Base-by-base conservation (phyloP, 2,797 vertebrate genomes). In the Kryptolebias ocellatus region DNA sequence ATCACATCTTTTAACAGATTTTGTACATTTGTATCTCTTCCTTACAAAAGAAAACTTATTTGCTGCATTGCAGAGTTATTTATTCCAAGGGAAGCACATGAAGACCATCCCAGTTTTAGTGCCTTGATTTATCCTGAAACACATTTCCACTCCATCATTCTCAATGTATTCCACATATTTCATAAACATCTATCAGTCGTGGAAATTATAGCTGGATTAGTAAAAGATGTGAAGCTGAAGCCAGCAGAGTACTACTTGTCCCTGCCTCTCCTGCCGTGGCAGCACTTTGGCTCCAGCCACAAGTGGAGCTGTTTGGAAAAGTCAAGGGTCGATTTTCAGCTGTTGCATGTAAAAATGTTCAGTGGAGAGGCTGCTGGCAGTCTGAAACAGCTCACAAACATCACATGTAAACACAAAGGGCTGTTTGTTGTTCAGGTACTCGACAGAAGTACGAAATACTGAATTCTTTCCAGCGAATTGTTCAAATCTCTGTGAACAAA, bases 311-410 rank as follows among this genome's bases (percentile, higher is more conserved):
- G 55, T 67, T 64, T 37, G 57, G 18, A 51, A 57, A 78, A 68
- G 50, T 70, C 53, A 53, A 63, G 53, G 29, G 29, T 65, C 44
- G 27, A 28, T 53, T 80, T 70, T 76, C 37, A 60, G 63, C 31
- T 2, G 53, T 8, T 55, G 57, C 24, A 60, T 14, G n/a, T 20
- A 54, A 49, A 56, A 66, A 31, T 20, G 18, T 46, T 57, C 29
- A 11, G 11, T 4, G 4, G 28, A 54, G 56, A 79, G 62, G 47
- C 34, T 42, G 42, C 17, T 60, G 59, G 59, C 17, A 56, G 14
- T 56, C 0, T 67, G 2, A 58, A 60, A 28, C 27, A 7, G 2
- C 24, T 29, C 17, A 14, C 17, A 20, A 63, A 63, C 12, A 12
- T 50, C 20, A 53, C 12, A n/a, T 4, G 39, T n/a, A 29, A 20